Percentiles rank a stretch among this genome's conserved stretches.
Conservation (phyloP, 2,113 vertebrate species). For the Actenoides hombroni region DNA sequence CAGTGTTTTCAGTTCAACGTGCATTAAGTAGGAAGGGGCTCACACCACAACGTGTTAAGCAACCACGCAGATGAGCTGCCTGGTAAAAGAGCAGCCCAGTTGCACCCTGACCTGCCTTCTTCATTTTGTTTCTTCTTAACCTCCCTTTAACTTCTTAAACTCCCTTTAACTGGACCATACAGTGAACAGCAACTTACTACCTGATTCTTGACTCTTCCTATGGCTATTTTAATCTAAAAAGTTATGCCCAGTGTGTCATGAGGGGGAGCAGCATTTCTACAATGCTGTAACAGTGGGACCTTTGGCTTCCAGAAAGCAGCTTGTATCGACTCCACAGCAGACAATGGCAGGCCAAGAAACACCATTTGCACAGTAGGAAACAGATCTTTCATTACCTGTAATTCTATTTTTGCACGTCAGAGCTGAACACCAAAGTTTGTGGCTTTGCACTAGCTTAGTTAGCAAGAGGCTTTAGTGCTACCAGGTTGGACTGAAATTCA, state of each 20-base stretch:
- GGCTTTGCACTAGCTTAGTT: not conserved
- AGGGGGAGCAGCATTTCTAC: not conserved
- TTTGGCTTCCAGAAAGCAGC: not conserved
- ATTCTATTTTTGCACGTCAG: not conserved
- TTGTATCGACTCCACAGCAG: not conserved
- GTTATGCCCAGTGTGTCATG: rapidly evolving
- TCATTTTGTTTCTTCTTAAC: not conserved
- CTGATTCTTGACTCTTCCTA: not conserved
- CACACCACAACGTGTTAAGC: not conserved
- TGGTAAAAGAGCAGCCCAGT: not conserved
- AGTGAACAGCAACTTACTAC: not conserved
- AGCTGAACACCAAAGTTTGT: not conserved
- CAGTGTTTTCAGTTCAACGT: not conserved
- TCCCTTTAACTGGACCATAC: not conserved
- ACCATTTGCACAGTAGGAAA: not conserved
- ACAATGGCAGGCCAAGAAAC: not conserved
- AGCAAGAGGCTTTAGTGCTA: not conserved
- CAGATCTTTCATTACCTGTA: not conserved
- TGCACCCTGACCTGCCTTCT: not conserved
- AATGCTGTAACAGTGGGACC: not conserved
- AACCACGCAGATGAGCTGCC: not conserved
- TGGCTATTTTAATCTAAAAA: not conserved
- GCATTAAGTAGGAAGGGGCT: not conserved
- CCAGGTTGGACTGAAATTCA: not conserved
- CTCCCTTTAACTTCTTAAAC: not conserved